A percentile compares a stretch with the other conserved stretches of the same genome.
Evolutionary conservation across 2,113 vertebrate species (phyloP).

Genomic region (Monopterus albus): DNA sequence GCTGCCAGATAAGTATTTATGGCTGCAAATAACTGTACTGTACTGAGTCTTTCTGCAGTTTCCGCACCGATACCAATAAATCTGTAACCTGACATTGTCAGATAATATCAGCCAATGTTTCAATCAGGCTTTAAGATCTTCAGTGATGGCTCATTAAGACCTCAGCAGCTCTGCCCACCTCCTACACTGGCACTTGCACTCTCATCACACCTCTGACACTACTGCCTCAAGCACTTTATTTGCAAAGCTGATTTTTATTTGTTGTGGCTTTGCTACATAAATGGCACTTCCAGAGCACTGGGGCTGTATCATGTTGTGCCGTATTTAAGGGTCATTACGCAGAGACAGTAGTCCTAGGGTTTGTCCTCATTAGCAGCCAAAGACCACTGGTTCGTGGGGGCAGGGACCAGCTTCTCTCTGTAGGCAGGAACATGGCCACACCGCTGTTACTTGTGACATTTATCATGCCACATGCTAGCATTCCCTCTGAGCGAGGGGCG

Average conservation of each 20-base stretch:
- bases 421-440: slow-evolving; percentile 22
- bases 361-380: slow-evolving; percentile 65
- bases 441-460: slow-evolving; percentile 68
- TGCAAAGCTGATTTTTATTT: slow-evolving; percentile 21
- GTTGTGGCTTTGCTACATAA: slow-evolving; percentile 15
- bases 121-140: not conserved
- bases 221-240: not conserved
- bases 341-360: slow-evolving; percentile 10
- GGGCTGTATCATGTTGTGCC: not conserved
- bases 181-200: slow-evolving; percentile 19
- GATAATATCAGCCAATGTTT: not conserved
- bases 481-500: slow-evolving; percentile 32
- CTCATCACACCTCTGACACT: slow-evolving; percentile 9
- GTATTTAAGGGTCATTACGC: slow-evolving; percentile 13
- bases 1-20: no score
- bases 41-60: no score
- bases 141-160: slow-evolving; percentile 1
- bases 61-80: not conserved
- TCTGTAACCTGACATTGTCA: not conserved
- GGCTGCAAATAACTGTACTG: no score
- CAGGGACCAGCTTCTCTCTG: slow-evolving; percentile 32
- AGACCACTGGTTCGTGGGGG: slow-evolving; percentile 60
- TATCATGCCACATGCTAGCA: slow-evolving; percentile 64
- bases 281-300: slow-evolving; percentile 5
- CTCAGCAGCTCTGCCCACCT: not conserved